phyloP scores from a whole-genome alignment of 2,113 vertebrate species.

The Saguinus midas region DNA sequence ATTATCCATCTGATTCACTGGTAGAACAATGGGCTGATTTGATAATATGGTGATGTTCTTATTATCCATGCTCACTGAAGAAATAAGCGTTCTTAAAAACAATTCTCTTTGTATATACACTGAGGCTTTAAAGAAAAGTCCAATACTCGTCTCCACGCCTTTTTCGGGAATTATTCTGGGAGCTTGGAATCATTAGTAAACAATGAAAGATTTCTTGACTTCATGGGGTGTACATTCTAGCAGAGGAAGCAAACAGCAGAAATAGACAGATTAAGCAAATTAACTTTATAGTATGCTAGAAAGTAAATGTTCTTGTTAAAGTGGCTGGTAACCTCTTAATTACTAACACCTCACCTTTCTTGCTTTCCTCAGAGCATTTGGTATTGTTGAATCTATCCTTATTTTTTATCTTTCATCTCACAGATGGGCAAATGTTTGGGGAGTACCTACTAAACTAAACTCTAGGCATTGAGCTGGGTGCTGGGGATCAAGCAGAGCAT shows the following conservation, averaged over 20 bases:
- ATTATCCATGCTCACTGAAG: not conserved
- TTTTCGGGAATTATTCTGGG: not conserved
- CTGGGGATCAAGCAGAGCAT: not conserved
- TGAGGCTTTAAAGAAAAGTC: not conserved
- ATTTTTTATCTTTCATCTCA: not conserved
- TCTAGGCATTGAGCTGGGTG: not conserved
- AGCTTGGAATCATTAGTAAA: not conserved
- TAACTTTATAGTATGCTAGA: not conserved
- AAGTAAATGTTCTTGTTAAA: not conserved
- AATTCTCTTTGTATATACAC: not conserved
- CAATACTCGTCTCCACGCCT: not conserved
- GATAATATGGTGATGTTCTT: not conserved
- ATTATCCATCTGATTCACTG: not conserved
- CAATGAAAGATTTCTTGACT: conserved; percentile 11
- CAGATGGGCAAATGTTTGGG: not conserved
- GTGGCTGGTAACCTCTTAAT: not conserved
- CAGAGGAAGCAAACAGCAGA: not conserved
- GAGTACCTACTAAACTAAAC: not conserved
- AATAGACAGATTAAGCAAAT: not conserved
- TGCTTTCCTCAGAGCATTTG: not conserved
- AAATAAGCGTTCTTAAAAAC: not conserved
- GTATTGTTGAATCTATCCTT: not conserved
- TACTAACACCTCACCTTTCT: not conserved
- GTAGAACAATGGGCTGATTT: not conserved
- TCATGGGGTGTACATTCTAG: not conserved